Evolutionary conservation across 2,113 vertebrate genomes (phyloP).

Genomic region (cat (Felis catus)): F.catus_Fca126_mat1.0 CM031419.1:139356501-139357000

Average conservation of each 20-base stretch:
- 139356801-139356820: constrained; percentile 6
- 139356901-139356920: background rate
- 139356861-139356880: constrained; percentile 5
- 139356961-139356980: background rate
- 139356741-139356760: background rate
- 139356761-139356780: background rate
- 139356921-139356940: background rate
- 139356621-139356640: background rate
- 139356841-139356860: background rate
- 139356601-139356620: background rate
- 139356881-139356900: background rate
- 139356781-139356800: background rate
- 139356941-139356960: background rate
- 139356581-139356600: background rate
- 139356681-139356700: background rate
- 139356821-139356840: background rate
- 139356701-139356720: constrained; percentile 8
- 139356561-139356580: background rate
- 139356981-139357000: background rate
- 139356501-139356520: background rate
- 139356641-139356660: background rate
- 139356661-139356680: background rate
- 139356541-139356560: background rate
- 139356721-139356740: background rate
- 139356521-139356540: constrained; percentile 21